phyloP scores from a whole-genome alignment of 2,797 vertebrate species.

The Scyliorhinus canicula region DNA sequence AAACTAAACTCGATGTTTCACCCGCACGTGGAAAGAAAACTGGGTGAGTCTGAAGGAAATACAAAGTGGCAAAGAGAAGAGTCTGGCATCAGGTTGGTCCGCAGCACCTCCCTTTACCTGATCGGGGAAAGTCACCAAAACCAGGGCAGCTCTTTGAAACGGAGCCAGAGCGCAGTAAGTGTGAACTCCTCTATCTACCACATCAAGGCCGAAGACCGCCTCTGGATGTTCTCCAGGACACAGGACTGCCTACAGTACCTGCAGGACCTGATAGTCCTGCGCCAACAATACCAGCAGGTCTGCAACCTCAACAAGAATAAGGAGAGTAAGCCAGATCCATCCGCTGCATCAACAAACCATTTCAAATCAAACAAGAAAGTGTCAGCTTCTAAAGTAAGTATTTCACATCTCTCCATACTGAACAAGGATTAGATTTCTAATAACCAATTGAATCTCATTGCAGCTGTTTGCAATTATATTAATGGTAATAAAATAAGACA shows the following conservation, averaged over 20 bases:
- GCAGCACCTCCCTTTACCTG: conserved; percentile 87
- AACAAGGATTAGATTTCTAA: background rate
- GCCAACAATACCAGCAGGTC: conserved; percentile 69
- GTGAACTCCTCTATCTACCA: conserved; percentile 67
- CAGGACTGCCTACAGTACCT: conserved; percentile 88
- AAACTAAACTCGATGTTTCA: conserved; percentile 83
- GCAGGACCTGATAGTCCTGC: conserved; percentile 81
- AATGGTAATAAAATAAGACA: background rate
- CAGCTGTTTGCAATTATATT: background rate
- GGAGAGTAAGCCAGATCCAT: conserved; percentile 44
- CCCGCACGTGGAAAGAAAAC: conserved; percentile 55
- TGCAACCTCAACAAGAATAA: conserved; percentile 65
- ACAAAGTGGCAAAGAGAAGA: conserved; percentile 58
- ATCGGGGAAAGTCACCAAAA: conserved; percentile 65
- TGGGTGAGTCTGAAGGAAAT: conserved; percentile 52
- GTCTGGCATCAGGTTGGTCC: conserved; percentile 73
- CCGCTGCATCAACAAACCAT: conserved; percentile 51
- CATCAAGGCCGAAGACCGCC: conserved; percentile 74
- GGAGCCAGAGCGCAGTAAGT: conserved; percentile 76
- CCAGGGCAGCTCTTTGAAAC: conserved; percentile 65
- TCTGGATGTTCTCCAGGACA: conserved; percentile 82
- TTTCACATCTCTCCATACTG: background rate
- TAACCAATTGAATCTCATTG: background rate
- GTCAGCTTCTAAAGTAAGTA: conserved; percentile 61
- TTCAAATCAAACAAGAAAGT: conserved; percentile 60